Evolutionary conservation across 2,888 invertebrate genomes (phyloP).

Genomic region (Folsomia manolachei): DNA sequence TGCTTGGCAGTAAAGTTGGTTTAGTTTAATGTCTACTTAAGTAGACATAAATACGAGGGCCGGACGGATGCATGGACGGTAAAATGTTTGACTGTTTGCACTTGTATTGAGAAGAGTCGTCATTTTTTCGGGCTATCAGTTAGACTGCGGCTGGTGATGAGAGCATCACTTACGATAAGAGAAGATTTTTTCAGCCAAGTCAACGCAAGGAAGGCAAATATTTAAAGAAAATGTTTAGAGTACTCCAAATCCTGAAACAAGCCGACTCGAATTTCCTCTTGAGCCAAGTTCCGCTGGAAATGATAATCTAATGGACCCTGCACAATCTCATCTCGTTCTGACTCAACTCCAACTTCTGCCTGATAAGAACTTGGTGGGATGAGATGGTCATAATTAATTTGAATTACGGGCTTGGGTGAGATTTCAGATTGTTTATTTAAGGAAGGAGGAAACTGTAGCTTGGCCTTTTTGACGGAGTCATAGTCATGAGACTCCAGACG

Average conservation of each 20-base stretch:
- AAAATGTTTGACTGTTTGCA: conserved; percentile 7
- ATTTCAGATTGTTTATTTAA: not conserved
- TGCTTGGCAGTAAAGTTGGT: not conserved
- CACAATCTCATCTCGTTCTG: not conserved
- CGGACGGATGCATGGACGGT: not conserved
- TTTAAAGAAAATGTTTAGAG: not conserved
- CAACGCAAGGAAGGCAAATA: not conserved
- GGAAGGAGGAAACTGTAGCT: too few relatives aligned
- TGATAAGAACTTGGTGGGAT: not conserved
- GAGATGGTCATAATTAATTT: not conserved
- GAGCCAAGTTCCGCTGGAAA: not conserved
- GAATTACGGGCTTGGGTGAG: not conserved
- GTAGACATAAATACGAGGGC: not conserved
- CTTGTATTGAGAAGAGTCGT: not conserved
- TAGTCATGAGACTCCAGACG: too few relatives aligned
- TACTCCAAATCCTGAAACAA: not conserved
- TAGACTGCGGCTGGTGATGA: not conserved
- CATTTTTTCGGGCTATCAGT: not conserved
- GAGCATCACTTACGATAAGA: not conserved
- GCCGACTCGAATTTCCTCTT: not conserved
- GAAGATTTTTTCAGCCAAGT: not conserved
- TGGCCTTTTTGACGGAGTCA: too few relatives aligned
- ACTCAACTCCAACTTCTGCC: not conserved
- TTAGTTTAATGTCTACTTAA: not conserved
- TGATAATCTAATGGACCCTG: too few relatives aligned